Conservation (phyloP, 1,140 invertebrate genomes). For the Drosophila kikkawai region DNA sequence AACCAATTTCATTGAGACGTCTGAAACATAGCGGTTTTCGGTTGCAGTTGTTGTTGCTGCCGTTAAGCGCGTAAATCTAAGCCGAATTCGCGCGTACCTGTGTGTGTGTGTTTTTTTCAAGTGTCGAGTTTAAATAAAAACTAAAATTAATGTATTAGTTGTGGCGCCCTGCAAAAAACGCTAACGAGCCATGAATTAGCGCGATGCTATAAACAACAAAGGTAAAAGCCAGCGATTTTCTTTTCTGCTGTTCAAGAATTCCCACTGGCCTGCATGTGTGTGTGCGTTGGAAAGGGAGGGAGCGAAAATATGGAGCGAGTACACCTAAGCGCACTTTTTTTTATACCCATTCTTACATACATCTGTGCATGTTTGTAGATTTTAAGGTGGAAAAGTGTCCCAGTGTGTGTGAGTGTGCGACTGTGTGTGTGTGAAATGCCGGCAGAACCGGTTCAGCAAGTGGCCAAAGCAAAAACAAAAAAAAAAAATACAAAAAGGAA, state of each 20-base stretch:
- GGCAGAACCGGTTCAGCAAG: slow-evolving; percentile 79
- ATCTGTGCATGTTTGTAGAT: slow-evolving; percentile 13
- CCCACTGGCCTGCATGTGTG: neutral
- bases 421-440: slow-evolving; percentile 61
- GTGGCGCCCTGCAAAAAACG: slow-evolving; percentile 9
- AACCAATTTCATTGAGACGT: slow-evolving; percentile 11
- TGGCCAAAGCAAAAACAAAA: slow-evolving; percentile 65
- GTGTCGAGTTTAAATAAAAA: neutral
- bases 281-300: slow-evolving; percentile 7
- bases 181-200: slow-evolving; percentile 12
- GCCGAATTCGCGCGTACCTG: slow-evolving; percentile 2
- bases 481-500: slow-evolving; percentile 25
- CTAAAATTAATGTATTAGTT: slow-evolving; percentile 8
- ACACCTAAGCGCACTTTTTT: slow-evolving; percentile 38
- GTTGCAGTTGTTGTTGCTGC: neutral
- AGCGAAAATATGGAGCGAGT: slow-evolving; percentile 23
- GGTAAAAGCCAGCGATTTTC: slow-evolving; percentile 39
- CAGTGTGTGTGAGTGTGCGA: slow-evolving; percentile 30
- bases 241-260: slow-evolving; percentile 31
- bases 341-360: neutral
- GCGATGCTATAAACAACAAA: slow-evolving; percentile 40
- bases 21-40: slow-evolving; percentile 1
- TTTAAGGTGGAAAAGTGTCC: slow-evolving; percentile 47
- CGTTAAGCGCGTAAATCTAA: slow-evolving; percentile 6
- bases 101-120: slow-evolving; percentile 1